phyloP scores from a whole-genome alignment of 1,140 invertebrate genomes.

The Helicorthomorpha holstii region DNA sequence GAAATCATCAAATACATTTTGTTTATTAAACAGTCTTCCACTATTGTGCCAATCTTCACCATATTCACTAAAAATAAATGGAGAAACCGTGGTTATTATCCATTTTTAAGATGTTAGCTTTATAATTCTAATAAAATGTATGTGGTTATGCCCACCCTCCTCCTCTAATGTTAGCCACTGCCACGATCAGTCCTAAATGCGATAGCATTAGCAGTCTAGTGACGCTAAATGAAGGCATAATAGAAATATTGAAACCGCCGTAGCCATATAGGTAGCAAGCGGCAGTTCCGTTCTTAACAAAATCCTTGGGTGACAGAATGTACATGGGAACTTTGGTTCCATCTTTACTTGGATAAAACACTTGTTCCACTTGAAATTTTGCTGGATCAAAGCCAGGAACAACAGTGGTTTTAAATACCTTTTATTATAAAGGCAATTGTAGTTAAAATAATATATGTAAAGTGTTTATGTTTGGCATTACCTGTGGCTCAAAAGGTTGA shows the following conservation, averaged over 20 bases:
- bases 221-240: slow-evolving; percentile 70
- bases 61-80: slow-evolving; percentile 55
- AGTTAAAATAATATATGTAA: not conserved
- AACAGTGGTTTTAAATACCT: slow-evolving; percentile 68
- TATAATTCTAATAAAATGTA: not conserved
- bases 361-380: slow-evolving; percentile 67
- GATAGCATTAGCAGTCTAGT: slow-evolving; percentile 74
- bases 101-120: too few relatives aligned
- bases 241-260: slow-evolving; percentile 88
- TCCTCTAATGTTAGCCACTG: slow-evolving; percentile 85
- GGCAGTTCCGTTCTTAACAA: slow-evolving; percentile 38
- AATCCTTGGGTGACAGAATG: slow-evolving; percentile 61
- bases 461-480: too few relatives aligned
- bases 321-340: slow-evolving; percentile 96
- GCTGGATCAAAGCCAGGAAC: slow-evolving; percentile 65
- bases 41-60: slow-evolving; percentile 93
- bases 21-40: slow-evolving; percentile 80
- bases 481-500: slow-evolving; percentile 41
- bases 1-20: slow-evolving; percentile 97
- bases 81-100: too few relatives aligned
- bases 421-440: slow-evolving; percentile 17
- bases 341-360: slow-evolving; percentile 91
- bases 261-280: slow-evolving; percentile 86
- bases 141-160: slow-evolving; percentile 50
- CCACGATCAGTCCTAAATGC: slow-evolving; percentile 71